Evolutionary conservation across 2,888 invertebrate species (phyloP).

Genomic region (Theristus sp.): DNA sequence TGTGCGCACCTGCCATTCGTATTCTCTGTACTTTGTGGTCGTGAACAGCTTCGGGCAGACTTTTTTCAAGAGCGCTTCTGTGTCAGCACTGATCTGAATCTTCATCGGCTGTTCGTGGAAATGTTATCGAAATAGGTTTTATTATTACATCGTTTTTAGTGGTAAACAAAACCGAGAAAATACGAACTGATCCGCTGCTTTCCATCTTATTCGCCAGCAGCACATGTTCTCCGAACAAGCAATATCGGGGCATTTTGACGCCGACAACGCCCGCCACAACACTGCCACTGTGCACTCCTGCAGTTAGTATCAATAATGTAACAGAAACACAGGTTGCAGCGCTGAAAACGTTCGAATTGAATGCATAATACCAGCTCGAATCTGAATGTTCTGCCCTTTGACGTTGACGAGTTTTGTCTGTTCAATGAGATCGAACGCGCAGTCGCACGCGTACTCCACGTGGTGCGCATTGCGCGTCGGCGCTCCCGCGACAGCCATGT

Average conservation of each 20-base stretch:
- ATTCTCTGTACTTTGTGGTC: neutral
- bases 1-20: neutral
- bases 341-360: neutral
- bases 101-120: conserved; percentile 67
- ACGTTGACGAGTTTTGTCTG: neutral
- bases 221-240: conserved; percentile 72
- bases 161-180: neutral
- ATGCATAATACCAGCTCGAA: neutral
- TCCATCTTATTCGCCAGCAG: conserved; percentile 83
- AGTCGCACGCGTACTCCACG: conserved; percentile 12
- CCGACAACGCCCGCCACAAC: conserved; percentile 86
- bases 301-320: neutral
- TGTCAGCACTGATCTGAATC: conserved; percentile 79
- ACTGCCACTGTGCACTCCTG: conserved; percentile 49
- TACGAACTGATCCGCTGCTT: conserved; percentile 52
- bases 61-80: conserved; percentile 50
- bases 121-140: neutral
- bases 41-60: conserved; percentile 10
- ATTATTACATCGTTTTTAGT: neutral
- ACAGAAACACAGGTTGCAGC: too few species aligned
- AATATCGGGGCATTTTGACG: conserved; percentile 69
- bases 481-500: conserved; percentile 27
- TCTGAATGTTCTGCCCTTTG: neutral
- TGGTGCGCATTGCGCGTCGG: conserved; percentile 19
- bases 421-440: neutral